Evolutionary conservation across 2,113 vertebrate genomes (phyloP).

Genomic region (Lophius piscatorius): DNA sequence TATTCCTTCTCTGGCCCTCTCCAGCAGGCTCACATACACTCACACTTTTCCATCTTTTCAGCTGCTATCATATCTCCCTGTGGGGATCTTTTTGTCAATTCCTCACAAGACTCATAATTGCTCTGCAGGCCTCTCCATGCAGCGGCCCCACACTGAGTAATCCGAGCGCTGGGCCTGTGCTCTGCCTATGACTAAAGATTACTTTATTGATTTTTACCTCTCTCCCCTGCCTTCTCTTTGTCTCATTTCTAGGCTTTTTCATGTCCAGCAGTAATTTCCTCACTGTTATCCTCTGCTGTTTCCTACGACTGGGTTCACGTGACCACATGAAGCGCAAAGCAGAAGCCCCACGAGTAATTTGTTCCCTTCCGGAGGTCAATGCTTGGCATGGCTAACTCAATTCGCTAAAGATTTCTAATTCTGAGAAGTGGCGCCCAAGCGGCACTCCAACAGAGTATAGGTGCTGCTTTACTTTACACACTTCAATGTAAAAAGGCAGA

Average conservation of each 20-base stretch:
- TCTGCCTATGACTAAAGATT: conserved; percentile 70
- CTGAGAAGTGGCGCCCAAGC: neutral
- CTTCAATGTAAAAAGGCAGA: no score
- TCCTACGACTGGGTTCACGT: conserved; percentile 37
- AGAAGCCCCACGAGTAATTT: conserved; percentile 36
- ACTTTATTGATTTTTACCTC: conserved; percentile 69
- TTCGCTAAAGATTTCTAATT: conserved; percentile 2
- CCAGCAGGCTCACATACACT: conserved; percentile 10
- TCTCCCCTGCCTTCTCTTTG: neutral
- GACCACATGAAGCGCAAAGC: conserved; percentile 38
- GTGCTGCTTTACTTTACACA: neutral
- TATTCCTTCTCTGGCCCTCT: conserved; percentile 29
- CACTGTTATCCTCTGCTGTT: conserved; percentile 28
- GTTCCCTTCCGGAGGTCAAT: conserved; percentile 14
- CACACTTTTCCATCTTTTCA: conserved; percentile 43
- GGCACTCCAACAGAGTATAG: neutral
- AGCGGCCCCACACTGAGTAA: conserved; percentile 69
- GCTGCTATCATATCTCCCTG: conserved; percentile 46
- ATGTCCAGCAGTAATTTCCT: conserved; percentile 46
- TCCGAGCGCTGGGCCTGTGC: conserved; percentile 38
- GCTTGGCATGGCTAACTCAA: neutral
- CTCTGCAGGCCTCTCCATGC: conserved; percentile 65
- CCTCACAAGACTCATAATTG: conserved; percentile 70
- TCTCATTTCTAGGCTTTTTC: conserved; percentile 45
- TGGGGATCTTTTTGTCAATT: conserved; percentile 63